Percentiles rank a stretch among this genome's conserved stretches.
These are phyloP conservation scores for Varanus salvator DNA, from an alignment of 2,113 vertebrate genomes.

Conservation along the genomic window DNA sequence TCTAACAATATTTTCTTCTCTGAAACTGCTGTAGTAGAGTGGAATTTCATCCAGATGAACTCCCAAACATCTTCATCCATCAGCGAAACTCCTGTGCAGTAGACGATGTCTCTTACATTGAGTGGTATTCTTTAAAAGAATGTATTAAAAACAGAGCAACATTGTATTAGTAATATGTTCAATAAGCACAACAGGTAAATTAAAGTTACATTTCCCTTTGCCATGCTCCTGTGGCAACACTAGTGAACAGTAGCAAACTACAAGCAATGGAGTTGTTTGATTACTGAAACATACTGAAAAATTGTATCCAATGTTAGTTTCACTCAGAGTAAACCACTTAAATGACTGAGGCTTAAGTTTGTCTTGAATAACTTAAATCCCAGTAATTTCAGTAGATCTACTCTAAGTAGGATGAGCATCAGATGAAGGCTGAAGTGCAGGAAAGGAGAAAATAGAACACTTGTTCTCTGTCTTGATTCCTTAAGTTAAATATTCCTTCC, in stretches of 20 bases:
- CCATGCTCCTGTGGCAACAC: background rate
- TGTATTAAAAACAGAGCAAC: constrained; percentile 25
- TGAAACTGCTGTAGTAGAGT: constrained; percentile 90
- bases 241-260: background rate
- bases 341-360: too few relatives aligned
- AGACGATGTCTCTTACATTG: constrained; percentile 96
- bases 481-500: background rate
- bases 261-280: background rate
- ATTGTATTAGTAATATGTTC: constrained; percentile 52
- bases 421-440: background rate
- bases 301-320: too few relatives aligned
- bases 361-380: too few relatives aligned
- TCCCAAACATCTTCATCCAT: constrained; percentile 99
- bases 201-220: background rate
- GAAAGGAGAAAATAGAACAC: background rate
- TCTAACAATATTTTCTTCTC: constrained; percentile 97
- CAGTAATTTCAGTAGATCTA: too few relatives aligned
- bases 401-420: too few relatives aligned
- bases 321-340: too few relatives aligned
- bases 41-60: constrained; percentile 99
- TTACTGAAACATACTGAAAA: too few relatives aligned
- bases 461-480: background rate
- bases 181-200: background rate
- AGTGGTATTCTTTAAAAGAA: constrained; percentile 88
- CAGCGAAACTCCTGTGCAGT: constrained; percentile 96